Conservation (phyloP, 1,140 invertebrate species). For the Dufourea novaeangliae region DNA sequence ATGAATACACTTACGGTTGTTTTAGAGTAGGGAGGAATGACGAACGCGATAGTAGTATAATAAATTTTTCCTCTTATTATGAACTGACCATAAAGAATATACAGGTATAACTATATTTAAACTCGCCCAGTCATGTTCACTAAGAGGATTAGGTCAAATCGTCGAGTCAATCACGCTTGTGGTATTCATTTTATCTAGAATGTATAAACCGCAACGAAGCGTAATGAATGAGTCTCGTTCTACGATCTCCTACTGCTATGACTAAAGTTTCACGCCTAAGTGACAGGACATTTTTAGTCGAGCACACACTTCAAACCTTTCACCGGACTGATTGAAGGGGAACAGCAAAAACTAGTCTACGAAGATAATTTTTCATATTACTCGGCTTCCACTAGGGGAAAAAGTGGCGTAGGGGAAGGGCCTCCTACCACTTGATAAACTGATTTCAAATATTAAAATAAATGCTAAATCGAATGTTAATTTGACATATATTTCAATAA, state of each 20-base stretch:
- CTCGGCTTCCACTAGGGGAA: neutral
- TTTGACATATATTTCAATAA: too few relatives aligned
- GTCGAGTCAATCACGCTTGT: neutral
- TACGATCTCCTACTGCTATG: neutral
- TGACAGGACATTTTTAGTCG: neutral
- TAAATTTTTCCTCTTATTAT: neutral
- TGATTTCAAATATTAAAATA: too few relatives aligned
- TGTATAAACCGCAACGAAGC: neutral
- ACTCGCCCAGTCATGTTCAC: neutral
- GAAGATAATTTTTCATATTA: neutral
- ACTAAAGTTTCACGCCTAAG: neutral
- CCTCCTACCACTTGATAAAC: too few relatives aligned
- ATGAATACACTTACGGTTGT: neutral
- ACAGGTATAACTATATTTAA: slow-evolving; percentile 3
- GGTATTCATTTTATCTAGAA: neutral
- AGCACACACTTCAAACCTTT: neutral
- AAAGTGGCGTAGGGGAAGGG: too few relatives aligned
- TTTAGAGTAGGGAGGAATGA: neutral
- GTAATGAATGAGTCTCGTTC: neutral
- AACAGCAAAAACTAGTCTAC: neutral
- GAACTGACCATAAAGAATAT: neutral
- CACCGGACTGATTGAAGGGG: neutral
- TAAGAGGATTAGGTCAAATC: neutral
- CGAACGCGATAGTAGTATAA: too few relatives aligned
- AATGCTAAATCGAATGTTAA: too few relatives aligned